These are phyloP conservation scores for Gavia stellata DNA, from an alignment of 2,113 vertebrate species.

Conservation along the genomic window DNA sequence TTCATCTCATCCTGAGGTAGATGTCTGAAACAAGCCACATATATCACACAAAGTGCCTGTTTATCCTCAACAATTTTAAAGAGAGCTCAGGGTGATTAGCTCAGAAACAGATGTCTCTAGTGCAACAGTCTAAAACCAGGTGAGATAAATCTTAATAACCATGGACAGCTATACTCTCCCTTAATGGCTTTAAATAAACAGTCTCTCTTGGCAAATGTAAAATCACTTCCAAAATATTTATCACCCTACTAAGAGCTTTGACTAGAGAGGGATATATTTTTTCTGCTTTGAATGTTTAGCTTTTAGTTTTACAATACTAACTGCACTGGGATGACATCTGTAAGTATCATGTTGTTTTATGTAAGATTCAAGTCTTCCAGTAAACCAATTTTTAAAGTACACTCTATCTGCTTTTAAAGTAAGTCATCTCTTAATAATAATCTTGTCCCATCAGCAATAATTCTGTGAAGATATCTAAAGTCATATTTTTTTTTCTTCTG, in stretches of 20 bases:
- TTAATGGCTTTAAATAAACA: neutral
- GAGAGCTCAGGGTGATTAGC: neutral
- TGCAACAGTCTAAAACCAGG: neutral
- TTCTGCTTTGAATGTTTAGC: neutral
- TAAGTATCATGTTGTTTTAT: neutral
- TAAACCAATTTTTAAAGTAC: neutral
- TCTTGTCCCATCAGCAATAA: neutral
- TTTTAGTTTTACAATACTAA: neutral
- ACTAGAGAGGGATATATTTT: neutral
- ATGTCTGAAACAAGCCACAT: neutral
- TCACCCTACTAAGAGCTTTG: neutral
- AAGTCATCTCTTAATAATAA: neutral
- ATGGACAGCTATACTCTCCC: neutral
- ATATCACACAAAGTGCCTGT: neutral
- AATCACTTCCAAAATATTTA: constrained; percentile 20
- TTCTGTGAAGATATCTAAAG: neutral
- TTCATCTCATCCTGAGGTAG: neutral
- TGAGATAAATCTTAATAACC: constrained; percentile 4
- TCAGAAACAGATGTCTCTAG: neutral
- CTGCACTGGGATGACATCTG: neutral
- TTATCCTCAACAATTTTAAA: neutral
- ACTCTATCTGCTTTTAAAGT: neutral
- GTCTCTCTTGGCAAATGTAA: neutral
- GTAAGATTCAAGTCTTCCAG: neutral
- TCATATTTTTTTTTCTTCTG: neutral